Percentiles rank a stretch among this genome's conserved stretches.
Evolutionary conservation across 2,113 vertebrate genomes (phyloP).

Genomic region (Gymnogyps californianus): DNA sequence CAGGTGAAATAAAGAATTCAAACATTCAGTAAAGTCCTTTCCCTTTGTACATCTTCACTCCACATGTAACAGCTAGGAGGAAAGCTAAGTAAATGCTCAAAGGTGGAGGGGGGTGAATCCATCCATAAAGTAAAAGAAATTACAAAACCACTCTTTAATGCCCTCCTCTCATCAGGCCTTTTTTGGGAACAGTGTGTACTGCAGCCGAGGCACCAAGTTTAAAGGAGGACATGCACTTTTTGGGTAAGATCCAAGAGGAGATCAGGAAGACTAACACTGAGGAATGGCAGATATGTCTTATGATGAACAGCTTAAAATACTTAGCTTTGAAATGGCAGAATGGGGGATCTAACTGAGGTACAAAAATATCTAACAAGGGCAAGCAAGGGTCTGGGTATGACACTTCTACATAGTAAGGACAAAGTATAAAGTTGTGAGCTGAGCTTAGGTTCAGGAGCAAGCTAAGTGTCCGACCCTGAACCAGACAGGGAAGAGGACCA

Average conservation of each 20-base stretch:
- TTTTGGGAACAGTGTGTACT: not conserved
- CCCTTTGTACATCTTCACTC: not conserved
- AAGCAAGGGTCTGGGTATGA: not conserved
- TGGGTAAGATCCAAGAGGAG: constrained; percentile 61
- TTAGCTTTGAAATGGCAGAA: constrained; percentile 46
- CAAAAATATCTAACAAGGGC: not conserved
- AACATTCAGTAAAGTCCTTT: not conserved
- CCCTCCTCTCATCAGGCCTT: not conserved
- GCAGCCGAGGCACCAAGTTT: not conserved
- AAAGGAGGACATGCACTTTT: constrained; percentile 22
- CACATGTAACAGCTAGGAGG: not conserved
- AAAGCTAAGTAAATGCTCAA: not conserved
- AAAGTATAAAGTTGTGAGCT: not conserved
- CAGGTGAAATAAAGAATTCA: not conserved
- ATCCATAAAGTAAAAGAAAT: not conserved
- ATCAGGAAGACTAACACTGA: constrained; percentile 51
- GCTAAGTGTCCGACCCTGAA: not conserved
- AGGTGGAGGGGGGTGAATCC: not conserved
- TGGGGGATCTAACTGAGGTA: constrained; percentile 17
- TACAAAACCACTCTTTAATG: not conserved
- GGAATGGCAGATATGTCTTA: constrained; percentile 45
- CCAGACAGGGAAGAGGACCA: not conserved
- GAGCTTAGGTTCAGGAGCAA: not conserved
- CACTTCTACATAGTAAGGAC: not conserved
- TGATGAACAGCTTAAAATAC: constrained; percentile 55